Conservation (phyloP, 2,113 vertebrate species). For the Eurystomus gularis region DNA sequence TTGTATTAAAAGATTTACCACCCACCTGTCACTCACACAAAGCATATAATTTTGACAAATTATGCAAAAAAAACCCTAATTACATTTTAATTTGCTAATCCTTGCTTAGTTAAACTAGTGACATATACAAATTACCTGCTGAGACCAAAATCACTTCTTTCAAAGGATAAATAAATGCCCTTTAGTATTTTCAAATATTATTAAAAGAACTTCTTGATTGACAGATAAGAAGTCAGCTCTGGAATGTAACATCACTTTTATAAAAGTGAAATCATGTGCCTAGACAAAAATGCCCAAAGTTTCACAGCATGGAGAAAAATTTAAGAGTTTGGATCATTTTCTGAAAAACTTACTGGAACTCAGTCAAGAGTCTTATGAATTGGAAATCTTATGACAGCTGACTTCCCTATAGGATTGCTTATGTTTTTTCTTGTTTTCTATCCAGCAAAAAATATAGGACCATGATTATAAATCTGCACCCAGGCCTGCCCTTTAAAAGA, state of each 20-base stretch:
- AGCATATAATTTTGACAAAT: conserved; percentile 70
- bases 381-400: not conserved
- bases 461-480: conserved; percentile 5
- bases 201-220: conserved; percentile 50
- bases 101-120: conserved; percentile 64
- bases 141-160: conserved; percentile 62
- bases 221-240: not conserved
- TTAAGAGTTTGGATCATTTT: not conserved
- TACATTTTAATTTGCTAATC: conserved; percentile 74
- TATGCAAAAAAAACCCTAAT: conserved; percentile 44
- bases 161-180: conserved; percentile 67
- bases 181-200: conserved; percentile 45
- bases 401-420: not conserved
- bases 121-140: conserved; percentile 67
- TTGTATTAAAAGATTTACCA: conserved; percentile 49
- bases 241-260: not conserved
- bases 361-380: not conserved
- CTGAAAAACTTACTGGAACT: not conserved
- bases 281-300: not conserved
- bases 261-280: not conserved
- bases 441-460: not conserved
- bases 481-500: conserved; percentile 14
- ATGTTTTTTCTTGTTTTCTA: not conserved
- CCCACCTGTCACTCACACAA: conserved; percentile 57
- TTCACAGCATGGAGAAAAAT: not conserved